Conservation (phyloP, 2,797 vertebrate genomes). For the Oophaga sylvatica region DNA sequence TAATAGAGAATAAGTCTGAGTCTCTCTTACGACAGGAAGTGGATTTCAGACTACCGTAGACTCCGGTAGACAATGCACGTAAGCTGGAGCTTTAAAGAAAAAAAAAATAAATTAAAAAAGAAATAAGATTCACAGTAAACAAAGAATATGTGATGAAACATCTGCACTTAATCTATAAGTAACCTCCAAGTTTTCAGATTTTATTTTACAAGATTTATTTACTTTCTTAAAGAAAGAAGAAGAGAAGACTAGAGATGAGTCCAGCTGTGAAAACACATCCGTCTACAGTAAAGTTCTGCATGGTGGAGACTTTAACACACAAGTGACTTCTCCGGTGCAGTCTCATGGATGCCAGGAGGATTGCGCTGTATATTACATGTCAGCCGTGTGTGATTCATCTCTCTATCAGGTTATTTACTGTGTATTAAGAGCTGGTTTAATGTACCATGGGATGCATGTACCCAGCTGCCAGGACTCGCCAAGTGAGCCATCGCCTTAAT, state of each 20-base stretch:
- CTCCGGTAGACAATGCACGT: no score
- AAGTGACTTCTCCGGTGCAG: constrained; percentile 1
- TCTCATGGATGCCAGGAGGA: constrained; percentile 23
- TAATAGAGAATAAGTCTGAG: no score
- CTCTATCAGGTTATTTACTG: constrained; percentile 50
- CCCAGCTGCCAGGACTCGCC: constrained; percentile 11
- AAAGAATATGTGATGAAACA: not conserved
- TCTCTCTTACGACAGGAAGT: no score
- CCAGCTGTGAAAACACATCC: constrained; percentile 46
- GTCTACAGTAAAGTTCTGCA: constrained; percentile 13
- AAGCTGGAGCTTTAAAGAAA: no score
- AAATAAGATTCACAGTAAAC: no score
- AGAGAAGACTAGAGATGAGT: constrained; percentile 1
- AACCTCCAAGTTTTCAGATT: constrained; percentile 30
- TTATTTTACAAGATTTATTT: constrained; percentile 36
- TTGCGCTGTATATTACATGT: constrained; percentile 44
- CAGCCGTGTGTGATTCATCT: constrained; percentile 39
- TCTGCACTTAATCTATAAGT: constrained; percentile 24
- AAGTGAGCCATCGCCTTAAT: constrained; percentile 54
- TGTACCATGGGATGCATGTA: constrained; percentile 54
- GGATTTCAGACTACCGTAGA: no score
- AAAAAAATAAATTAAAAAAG: no score
- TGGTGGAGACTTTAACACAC: constrained; percentile 26
- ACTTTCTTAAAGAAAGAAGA: constrained; percentile 2
- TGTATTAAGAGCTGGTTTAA: constrained; percentile 33